Percentiles rank a stretch among this genome's conserved stretches.
These are phyloP conservation scores for Vanessa cardui DNA, from an alignment of 2,888 invertebrate genomes.

Conservation along the genomic window DNA sequence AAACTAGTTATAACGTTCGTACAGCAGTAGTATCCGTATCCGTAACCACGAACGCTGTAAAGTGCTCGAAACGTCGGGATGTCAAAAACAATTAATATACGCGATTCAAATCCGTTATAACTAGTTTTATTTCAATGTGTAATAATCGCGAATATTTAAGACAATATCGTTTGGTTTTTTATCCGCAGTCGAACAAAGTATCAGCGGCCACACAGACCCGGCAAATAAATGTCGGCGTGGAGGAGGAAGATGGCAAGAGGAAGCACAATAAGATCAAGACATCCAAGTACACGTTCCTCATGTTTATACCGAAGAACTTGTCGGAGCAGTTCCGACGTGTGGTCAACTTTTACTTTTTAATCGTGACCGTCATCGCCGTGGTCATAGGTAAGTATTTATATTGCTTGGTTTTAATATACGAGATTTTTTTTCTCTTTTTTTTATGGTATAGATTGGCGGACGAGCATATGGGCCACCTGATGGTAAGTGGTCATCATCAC, in stretches of 20 bases:
- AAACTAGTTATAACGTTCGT: too few relatives aligned
- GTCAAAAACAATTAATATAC: too few relatives aligned
- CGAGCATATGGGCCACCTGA: too few relatives aligned
- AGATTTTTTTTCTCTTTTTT: too few relatives aligned
- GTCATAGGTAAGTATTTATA: conserved; percentile 79
- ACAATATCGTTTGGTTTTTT: not conserved
- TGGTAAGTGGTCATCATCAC: too few relatives aligned
- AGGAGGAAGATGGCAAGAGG: conserved; percentile 60
- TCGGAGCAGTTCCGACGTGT: conserved; percentile 92
- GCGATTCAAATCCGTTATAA: too few relatives aligned
- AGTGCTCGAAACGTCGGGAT: too few relatives aligned
- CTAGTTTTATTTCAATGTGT: too few relatives aligned
- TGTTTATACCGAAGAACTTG: conserved; percentile 91
- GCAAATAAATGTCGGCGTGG: conserved; percentile 82
- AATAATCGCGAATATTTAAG: too few relatives aligned
- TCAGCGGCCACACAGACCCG: conserved; percentile 83
- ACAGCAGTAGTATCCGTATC: too few relatives aligned
- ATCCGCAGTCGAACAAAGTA: conserved; percentile 83
- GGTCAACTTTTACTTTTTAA: conserved; percentile 92
- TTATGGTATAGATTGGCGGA: too few relatives aligned
- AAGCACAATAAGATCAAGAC: conserved; percentile 84
- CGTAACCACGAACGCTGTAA: too few relatives aligned
- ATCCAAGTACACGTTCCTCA: conserved; percentile 89
- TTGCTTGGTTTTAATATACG: not conserved
- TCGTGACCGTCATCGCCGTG: conserved; percentile 87